A percentile compares a stretch with the other conserved stretches of the same genome.
phyloP scores from a whole-genome alignment of 2,888 invertebrate genomes.

The Pachydiplax longipennis region DNA sequence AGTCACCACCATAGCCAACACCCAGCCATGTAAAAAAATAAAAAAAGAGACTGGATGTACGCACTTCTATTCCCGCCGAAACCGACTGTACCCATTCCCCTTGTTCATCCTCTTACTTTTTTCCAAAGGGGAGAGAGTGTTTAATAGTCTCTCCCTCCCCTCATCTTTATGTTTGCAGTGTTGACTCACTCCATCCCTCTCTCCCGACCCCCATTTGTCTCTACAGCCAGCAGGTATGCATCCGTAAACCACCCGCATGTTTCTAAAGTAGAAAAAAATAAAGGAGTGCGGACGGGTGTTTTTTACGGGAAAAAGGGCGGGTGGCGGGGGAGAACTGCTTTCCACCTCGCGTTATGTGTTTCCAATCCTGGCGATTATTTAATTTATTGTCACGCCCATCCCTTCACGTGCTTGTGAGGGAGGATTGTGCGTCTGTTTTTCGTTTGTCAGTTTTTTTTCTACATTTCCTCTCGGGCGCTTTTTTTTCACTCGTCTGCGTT shows the following conservation, averaged over 20 bases:
- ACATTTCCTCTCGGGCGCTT: background rate
- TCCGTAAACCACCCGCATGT: conserved; percentile 23
- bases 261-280: background rate
- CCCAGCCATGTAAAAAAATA: background rate
- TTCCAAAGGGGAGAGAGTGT: background rate
- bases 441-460: background rate
- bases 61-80: background rate
- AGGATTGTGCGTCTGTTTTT: background rate
- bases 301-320: background rate
- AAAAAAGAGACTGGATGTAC: background rate
- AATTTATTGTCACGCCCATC: background rate
- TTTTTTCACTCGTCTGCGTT: background rate
- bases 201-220: background rate
- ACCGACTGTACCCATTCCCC: background rate
- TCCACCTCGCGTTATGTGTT: background rate
- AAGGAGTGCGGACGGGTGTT: background rate
- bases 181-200: background rate
- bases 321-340: background rate
- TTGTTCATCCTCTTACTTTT: background rate
- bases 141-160: background rate
- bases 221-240: background rate
- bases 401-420: background rate
- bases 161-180: background rate
- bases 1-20: background rate
- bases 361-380: background rate